Evolutionary conservation across 2,113 vertebrate genomes (phyloP).

Genomic region (Notarius lentiginosus): DNA sequence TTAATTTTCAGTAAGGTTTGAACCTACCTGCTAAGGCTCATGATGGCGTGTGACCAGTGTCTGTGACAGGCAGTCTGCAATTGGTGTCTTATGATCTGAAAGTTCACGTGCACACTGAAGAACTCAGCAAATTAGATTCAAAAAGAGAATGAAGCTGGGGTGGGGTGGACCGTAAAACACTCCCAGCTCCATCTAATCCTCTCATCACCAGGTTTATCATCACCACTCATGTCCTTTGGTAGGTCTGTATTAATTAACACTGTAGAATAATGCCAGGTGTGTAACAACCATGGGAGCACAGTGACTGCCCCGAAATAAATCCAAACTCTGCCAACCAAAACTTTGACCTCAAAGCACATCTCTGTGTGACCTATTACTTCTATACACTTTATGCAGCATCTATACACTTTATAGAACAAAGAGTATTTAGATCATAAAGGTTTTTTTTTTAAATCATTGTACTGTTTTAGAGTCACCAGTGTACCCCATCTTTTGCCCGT

Average conservation of each 20-base stretch:
- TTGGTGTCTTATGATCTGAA: not conserved
- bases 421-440: too few relatives aligned
- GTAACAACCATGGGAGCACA: not conserved
- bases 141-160: not conserved
- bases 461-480: too few relatives aligned
- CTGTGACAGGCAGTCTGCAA: not conserved
- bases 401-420: too few relatives aligned
- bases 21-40: slow-evolving; percentile 24
- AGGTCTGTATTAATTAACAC: not conserved
- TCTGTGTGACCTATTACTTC: not conserved
- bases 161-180: not conserved
- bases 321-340: not conserved
- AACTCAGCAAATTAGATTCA: not conserved
- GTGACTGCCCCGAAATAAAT: too few relatives aligned
- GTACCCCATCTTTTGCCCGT: too few relatives aligned
- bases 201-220: not conserved
- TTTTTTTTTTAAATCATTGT: too few relatives aligned
- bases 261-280: not conserved
- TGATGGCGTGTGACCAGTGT: not conserved
- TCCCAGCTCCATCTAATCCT: not conserved
- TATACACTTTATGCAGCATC: not conserved
- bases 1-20: not conserved
- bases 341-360: not conserved
- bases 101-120: not conserved
- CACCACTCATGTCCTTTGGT: not conserved